Conservation (phyloP, 2,113 vertebrate genomes). For the Pterophyllum scalare region DNA sequence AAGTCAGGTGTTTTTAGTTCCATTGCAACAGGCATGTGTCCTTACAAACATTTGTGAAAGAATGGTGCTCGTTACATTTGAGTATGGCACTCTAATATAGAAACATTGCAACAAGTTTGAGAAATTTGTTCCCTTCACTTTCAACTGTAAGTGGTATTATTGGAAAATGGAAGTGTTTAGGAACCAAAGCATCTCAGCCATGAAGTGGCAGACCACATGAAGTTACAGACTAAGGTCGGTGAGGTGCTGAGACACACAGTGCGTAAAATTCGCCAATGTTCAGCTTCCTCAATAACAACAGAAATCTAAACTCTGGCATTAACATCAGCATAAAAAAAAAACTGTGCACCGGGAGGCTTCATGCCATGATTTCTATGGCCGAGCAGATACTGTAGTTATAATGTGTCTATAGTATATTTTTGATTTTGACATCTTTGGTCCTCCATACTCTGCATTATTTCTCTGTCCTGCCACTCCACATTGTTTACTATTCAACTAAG, state of each 20-base stretch:
- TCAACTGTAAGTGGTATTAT: background rate
- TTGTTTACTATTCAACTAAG: constrained; percentile 25
- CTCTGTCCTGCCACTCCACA: background rate
- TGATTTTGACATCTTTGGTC: background rate
- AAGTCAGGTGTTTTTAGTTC: no score
- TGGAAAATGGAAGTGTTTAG: no score
- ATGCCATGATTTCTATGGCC: background rate
- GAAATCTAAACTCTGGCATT: background rate
- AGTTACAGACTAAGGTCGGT: background rate
- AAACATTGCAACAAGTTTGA: background rate
- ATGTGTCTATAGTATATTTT: background rate
- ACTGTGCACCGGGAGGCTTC: background rate
- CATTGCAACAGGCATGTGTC: no score
- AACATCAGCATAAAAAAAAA: background rate
- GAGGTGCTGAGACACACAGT: background rate
- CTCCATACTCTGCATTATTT: background rate
- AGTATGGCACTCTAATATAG: background rate
- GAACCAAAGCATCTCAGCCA: no score
- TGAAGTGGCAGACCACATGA: background rate
- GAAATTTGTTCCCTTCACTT: background rate
- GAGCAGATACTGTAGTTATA: background rate
- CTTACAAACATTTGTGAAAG: no score
- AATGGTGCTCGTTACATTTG: background rate
- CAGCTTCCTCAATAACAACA: background rate
- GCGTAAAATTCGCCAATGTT: background rate